Base-by-base conservation (phyloP, 2,797 vertebrate species). In the Bovichtus diacanthus region DNA sequence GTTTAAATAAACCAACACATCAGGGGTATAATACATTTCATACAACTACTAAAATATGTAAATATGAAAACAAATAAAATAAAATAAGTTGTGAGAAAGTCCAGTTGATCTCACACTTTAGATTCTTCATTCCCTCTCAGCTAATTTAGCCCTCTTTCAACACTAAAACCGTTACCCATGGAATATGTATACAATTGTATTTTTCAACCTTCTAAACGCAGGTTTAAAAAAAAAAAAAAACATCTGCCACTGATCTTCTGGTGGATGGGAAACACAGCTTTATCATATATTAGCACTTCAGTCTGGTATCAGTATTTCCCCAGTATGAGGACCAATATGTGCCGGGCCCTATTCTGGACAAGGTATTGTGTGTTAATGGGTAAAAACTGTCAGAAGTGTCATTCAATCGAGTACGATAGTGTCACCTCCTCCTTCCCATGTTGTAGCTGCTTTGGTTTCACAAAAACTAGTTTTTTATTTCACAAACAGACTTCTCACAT, bases 1-100 rank as follows among this genome's bases (percentile, higher is more conserved):
- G n/a, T 83, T 77, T 46, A 76, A 88, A 90, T 80, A 56, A 88
- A 87, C 75, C 49, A 74, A 72, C 15, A 71, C 51, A 78, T 63
- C 3, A 53, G 50, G 21, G 31, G 16, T 72, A 81, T 51, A 66
- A 78, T 76, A 66, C 59, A 78, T 47, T 31, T 61, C 21, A 74
- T 55, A 69, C 36, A 86, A 23, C 54, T 56, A 74, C 19, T 56
- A 13, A 74, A 77, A 70, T 58, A 49, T 72, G 66, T 63, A 49
- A 78, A 76, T 59, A 13, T 75, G 43, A 74, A 78, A 62, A 39
- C n/a, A n/a, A n/a, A n/a, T n/a, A n/a, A 70, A 64, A 74, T 56
- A 64, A 38, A 54, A 25, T 7, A 18, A 36, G 16, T 19, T 44
- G 16, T 53, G 39, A 60, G 31, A 39, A 68, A 66, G 21, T 50